A percentile compares a stretch with the other conserved stretches of the same genome.
These are phyloP conservation scores for Alcedo atthis DNA, from an alignment of 2,797 vertebrate genomes.

Conservation along the genomic window DNA sequence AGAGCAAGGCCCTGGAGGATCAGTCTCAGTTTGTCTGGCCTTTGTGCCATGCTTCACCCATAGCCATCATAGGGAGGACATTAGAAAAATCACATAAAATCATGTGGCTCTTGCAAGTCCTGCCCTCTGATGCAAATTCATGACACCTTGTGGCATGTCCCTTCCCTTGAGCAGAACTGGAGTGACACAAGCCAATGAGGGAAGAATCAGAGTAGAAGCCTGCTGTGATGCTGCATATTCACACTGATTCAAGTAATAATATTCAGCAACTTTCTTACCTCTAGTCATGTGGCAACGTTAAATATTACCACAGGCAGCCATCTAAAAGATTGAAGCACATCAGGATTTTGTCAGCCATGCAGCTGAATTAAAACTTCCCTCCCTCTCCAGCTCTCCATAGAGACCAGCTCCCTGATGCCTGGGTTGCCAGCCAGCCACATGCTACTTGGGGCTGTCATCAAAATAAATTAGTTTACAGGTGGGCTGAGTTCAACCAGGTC, in stretches of 20 bases:
- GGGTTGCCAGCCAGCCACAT: not conserved
- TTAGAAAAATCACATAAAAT: not conserved
- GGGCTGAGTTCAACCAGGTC: not conserved
- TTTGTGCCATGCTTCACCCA: not conserved
- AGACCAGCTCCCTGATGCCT: not conserved
- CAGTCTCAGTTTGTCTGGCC: not conserved
- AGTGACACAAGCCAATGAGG: not conserved
- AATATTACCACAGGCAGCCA: not conserved
- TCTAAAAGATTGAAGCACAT: not conserved
- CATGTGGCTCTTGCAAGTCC: accelerated
- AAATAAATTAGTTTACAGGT: not conserved
- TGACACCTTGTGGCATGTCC: accelerated
- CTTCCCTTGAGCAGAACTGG: not conserved
- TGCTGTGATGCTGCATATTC: not conserved
- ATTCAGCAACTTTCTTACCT: not conserved
- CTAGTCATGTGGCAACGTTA: not conserved
- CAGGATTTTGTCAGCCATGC: not conserved
- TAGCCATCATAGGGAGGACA: not conserved
- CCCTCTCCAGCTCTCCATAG: not conserved
- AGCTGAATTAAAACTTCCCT: not conserved
- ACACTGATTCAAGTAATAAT: not conserved
- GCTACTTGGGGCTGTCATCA: not conserved
- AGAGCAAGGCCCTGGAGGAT: not conserved
- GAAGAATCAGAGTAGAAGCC: not conserved
- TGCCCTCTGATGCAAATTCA: not conserved